phyloP scores from a whole-genome alignment of 2,113 vertebrate species.

The Poecilia latipinna region DNA sequence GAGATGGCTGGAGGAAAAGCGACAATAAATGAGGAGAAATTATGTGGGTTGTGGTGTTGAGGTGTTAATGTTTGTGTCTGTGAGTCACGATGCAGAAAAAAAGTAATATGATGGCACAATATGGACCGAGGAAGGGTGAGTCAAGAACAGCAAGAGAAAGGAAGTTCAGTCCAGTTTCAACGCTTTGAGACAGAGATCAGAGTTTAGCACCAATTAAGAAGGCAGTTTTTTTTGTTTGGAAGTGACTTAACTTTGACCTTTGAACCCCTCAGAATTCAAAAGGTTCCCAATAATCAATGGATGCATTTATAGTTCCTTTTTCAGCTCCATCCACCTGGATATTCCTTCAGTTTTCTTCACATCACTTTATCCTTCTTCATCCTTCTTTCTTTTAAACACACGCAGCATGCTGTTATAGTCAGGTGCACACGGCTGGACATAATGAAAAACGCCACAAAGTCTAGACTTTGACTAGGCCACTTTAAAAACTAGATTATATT shows the following conservation, averaged over 20 bases:
- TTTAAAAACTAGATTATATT: neutral
- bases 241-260: neutral
- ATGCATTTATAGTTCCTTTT: neutral
- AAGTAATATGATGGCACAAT: neutral
- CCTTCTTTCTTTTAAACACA: neutral
- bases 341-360: neutral
- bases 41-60: slow-evolving; percentile 33
- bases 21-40: slow-evolving; percentile 38
- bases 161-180: neutral
- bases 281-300: neutral
- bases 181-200: neutral
- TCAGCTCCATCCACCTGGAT: too few species aligned
- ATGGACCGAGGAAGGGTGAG: slow-evolving; percentile 5
- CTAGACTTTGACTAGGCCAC: too few species aligned
- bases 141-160: neutral
- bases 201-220: too few species aligned
- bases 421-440: neutral
- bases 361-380: neutral
- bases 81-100: slow-evolving; percentile 14
- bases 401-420: neutral
- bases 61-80: slow-evolving; percentile 17
- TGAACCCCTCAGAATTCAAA: neutral
- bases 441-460: neutral
- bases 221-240: too few species aligned
- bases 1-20: slow-evolving; percentile 17